Evolutionary conservation across 2,888 invertebrate genomes (phyloP).

Genomic region (Heliconius cydno): DNA sequence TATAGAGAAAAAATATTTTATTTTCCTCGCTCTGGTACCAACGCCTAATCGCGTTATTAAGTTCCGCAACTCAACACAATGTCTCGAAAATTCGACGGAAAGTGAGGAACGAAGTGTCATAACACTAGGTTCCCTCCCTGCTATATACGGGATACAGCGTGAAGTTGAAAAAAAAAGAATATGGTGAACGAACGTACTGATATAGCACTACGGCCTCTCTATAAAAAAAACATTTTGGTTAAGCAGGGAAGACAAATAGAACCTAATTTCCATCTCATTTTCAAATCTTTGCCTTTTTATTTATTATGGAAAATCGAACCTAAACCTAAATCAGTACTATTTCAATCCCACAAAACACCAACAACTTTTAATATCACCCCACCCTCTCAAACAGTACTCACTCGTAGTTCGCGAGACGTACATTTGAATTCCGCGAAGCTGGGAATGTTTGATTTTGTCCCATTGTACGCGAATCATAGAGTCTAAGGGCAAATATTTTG

Average conservation of each 20-base stretch:
- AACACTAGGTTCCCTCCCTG: not conserved
- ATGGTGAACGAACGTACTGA: no score
- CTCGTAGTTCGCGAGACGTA: constrained; percentile 3
- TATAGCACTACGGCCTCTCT: no score
- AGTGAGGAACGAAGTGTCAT: not conserved
- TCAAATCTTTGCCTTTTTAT: not conserved
- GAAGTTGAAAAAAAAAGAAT: no score
- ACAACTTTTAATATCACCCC: not conserved
- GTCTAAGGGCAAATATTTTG: not conserved
- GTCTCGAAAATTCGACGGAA: not conserved
- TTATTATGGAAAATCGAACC: not conserved
- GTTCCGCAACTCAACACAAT: not conserved
- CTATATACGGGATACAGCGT: no score
- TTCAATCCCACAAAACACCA: not conserved
- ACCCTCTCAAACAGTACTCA: not conserved
- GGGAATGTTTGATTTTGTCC: constrained; percentile 1
- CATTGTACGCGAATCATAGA: not conserved
- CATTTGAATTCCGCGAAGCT: constrained; percentile 9
- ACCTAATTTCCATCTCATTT: not conserved
- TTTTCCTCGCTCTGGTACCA: no score
- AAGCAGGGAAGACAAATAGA: no score
- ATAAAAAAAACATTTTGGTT: no score
- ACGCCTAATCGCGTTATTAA: no score
- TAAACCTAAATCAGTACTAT: not conserved
- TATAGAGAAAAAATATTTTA: no score